phyloP scores from a whole-genome alignment of 2,888 invertebrate genomes.

The Patella pellucida region DNA sequence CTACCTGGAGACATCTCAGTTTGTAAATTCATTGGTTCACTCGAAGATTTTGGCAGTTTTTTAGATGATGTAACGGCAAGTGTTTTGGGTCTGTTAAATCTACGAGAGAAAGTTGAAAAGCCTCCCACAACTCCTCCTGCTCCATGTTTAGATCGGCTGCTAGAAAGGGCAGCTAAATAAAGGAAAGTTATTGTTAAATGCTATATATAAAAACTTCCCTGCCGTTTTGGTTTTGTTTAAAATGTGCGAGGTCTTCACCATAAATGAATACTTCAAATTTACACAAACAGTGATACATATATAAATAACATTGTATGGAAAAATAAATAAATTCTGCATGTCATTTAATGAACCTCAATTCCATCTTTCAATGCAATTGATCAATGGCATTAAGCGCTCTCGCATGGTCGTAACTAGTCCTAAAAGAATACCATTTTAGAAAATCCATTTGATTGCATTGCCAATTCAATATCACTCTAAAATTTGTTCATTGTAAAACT shows the following conservation, averaged over 20 bases:
- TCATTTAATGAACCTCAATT: no score
- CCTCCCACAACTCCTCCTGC: constrained; percentile 32
- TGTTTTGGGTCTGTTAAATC: constrained; percentile 57
- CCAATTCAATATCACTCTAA: no score
- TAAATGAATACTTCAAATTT: not conserved
- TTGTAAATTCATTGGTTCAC: constrained; percentile 69
- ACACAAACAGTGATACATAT: not conserved
- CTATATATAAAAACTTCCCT: not conserved
- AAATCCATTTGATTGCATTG: no score
- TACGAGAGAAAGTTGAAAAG: constrained; percentile 50
- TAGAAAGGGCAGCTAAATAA: constrained; percentile 31
- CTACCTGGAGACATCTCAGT: constrained; percentile 68
- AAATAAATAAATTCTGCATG: no score
- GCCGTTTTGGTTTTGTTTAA: not conserved
- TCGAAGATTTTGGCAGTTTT: constrained; percentile 66
- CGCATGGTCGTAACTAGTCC: no score
- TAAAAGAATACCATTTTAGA: no score
- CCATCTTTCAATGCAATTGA: no score
- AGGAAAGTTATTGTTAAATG: not conserved
- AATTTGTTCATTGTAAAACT: no score
- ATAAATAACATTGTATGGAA: no score
- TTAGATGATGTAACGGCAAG: constrained; percentile 51
- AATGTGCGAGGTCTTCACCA: not conserved
- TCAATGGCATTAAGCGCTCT: no score
- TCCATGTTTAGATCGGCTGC: constrained; percentile 18